These are phyloP conservation scores for Sesia apiformis DNA, from an alignment of 2,888 invertebrate genomes.

Conservation along the genomic window DNA sequence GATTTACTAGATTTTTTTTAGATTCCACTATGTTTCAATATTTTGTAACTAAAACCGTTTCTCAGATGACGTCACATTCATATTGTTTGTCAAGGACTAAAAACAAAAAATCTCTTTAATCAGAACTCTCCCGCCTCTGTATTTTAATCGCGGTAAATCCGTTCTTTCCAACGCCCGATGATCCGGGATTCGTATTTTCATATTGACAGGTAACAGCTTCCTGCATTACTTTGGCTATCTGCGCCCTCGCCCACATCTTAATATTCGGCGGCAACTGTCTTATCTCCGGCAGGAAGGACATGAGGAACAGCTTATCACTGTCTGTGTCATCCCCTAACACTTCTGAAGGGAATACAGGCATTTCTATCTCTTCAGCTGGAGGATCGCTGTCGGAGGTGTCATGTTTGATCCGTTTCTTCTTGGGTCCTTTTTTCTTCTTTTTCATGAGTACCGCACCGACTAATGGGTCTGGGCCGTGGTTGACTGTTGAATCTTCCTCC, in stretches of 20 bases:
- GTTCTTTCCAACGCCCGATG: conserved; percentile 13
- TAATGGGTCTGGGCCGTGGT: no score
- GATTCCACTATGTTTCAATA: no score
- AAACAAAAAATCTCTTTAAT: conserved; percentile 11
- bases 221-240: conserved; percentile 62
- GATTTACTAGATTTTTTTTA: no score
- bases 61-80: no score
- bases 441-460: not conserved
- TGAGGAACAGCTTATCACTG: conserved; percentile 48
- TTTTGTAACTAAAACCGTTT: no score
- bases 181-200: conserved; percentile 32
- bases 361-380: conserved; percentile 43
- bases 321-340: conserved; percentile 31
- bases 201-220: conserved; percentile 53
- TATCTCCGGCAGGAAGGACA: conserved; percentile 62
- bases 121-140: conserved; percentile 30
- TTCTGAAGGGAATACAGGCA: conserved; percentile 43
- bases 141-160: conserved; percentile 22
- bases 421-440: conserved; percentile 2
- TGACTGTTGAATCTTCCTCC: no score
- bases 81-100: not conserved
- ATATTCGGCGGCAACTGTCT: conserved; percentile 49
- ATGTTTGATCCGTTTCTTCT: not conserved
- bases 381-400: conserved; percentile 7
- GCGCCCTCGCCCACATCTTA: conserved; percentile 64